Base-by-base conservation (phyloP, 2,797 vertebrate genomes). In the Pseudochromis fuscus region DNA sequence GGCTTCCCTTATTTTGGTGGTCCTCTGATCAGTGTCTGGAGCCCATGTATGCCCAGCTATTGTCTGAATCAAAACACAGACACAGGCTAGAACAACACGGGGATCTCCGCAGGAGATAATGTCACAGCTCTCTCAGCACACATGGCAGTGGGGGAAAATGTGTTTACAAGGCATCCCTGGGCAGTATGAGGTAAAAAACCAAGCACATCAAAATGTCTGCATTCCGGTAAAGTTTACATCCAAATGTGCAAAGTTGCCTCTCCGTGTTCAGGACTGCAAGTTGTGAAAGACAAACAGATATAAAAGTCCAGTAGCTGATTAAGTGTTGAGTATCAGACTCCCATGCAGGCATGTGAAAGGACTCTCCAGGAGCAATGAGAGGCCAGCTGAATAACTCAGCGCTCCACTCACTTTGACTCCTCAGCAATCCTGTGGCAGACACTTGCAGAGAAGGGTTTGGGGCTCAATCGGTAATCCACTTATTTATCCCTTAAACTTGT, bases 41-140 rank as follows among this genome's bases (percentile, higher is more conserved):
- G 73, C 81, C 83, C 76, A 70, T 86, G 89, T 87, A 84, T 85
- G 85, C 77, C 79, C 84, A 71, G 87, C 87, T 87, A 91, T 91
- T 92, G 91, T 94, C 83, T 67, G 66, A 92, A 93, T 94, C 90
- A 92, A 94, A 94, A 94, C 91, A 92, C 93, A 93, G 91, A 93
- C 91, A 90, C 81, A 65, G 84, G 72, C 91, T 88, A 89, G 79
- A 91, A 88, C 82, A 93, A 93, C 92, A 92, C n/a, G 53, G 87
- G 79, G 87, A 87, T 88, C 77, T 89, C 89, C 72, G 70, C 84
- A 88, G 86, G 76, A 88, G 90, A 90, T 85, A 88, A 84, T 92
- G 89, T 88, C 89, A 90, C 83, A 87, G 91, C 88, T 86, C 85
- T 86, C 81, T 91, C 90, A 79, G 75, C 79, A 68, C 79, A 77